Evolutionary conservation across 2,797 vertebrate genomes (phyloP), one percentile per base, ranked within the genome.

Genomic region (Diglossa cyanea): DNA sequence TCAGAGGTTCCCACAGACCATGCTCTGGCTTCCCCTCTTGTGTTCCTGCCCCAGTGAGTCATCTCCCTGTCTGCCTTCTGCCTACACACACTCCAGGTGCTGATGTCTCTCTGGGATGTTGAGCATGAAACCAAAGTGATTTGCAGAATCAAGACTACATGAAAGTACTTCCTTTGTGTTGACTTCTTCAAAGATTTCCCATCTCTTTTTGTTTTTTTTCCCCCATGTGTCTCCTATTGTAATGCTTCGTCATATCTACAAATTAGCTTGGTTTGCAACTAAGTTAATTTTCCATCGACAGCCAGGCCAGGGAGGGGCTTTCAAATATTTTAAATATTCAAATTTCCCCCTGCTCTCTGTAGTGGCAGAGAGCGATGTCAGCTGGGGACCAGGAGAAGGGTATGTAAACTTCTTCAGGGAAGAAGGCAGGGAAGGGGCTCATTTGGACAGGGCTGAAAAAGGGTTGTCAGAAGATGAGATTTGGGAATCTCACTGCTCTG

Each of bases 1-100:
- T 88, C 73, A 73, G 25, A 91, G 11, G 14, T 90, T 91, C 87
- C 70, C 85, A 79, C 85, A 78, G 70, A 35, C 1, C 9, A 70
- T 67, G 53, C 21, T 81, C 13, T 71, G 55, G 55, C 55, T 94
- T 93, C 70, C 58, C 17, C 48, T 76, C 66, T 37, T 28, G 28
- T 91, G 58, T 66, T 94, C 54, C 68, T 75, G 53, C 67, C 57
- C 28, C 44, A 81, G 33, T 93, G 94, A 96, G 26, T 94, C 73
- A 88, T 65, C 91, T 96, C 79, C 82, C 79, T 42, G 40, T 93
- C 78, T 91, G 50, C 70, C 85, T 88, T 77, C 91, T 84, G 83
- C 66, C 90, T 95, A 86, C 88, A 47, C 58, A 58, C 42, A 57
- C 58, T 44, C 62, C 83, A 85, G 60, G 66, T 73, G 79, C 67